Evolutionary conservation across 2,888 invertebrate genomes (phyloP).

Genomic region (Trachelus tabidus): DNA sequence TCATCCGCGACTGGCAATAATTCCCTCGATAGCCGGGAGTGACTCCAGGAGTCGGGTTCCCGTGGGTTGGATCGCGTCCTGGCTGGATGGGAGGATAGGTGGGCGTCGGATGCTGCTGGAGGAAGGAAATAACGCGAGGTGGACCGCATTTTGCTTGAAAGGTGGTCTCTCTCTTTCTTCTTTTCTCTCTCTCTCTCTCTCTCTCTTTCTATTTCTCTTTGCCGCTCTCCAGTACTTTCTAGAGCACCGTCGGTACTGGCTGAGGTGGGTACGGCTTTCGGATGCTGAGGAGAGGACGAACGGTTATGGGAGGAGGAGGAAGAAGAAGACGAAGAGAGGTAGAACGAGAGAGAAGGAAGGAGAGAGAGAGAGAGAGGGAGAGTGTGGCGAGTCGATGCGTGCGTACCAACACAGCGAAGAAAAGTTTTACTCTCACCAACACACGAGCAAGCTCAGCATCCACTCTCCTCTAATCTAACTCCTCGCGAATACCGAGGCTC

Average conservation of each 20-base stretch:
- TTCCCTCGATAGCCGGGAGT: slow-evolving; percentile 47
- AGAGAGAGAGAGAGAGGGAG: slow-evolving; percentile 23
- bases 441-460: slow-evolving; percentile 31
- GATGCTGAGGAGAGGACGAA: too few species aligned
- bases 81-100: too few species aligned
- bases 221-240: slow-evolving; percentile 32
- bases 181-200: slow-evolving; percentile 24
- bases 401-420: slow-evolving; percentile 58
- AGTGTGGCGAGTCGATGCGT: slow-evolving; percentile 52
- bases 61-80: neutral
- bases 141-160: slow-evolving; percentile 57
- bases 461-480: slow-evolving; percentile 58
- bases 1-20: slow-evolving; percentile 60
- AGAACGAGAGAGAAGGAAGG: slow-evolving; percentile 25
- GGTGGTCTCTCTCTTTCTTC: slow-evolving; percentile 24
- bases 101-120: slow-evolving; percentile 3
- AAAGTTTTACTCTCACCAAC: slow-evolving; percentile 64
- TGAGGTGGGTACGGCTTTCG: too few species aligned
- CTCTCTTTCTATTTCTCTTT: slow-evolving; percentile 22
- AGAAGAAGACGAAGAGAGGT: neutral
- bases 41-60: slow-evolving; percentile 22
- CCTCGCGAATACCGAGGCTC: slow-evolving; percentile 45
- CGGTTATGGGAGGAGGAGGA: too few species aligned
- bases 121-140: slow-evolving; percentile 53
- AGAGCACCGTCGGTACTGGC: too few species aligned